A percentile compares a stretch with the other conserved stretches of the same genome.
phyloP scores from a whole-genome alignment of 2,888 invertebrate species.

The Omphaloscelis lunosa region DNA sequence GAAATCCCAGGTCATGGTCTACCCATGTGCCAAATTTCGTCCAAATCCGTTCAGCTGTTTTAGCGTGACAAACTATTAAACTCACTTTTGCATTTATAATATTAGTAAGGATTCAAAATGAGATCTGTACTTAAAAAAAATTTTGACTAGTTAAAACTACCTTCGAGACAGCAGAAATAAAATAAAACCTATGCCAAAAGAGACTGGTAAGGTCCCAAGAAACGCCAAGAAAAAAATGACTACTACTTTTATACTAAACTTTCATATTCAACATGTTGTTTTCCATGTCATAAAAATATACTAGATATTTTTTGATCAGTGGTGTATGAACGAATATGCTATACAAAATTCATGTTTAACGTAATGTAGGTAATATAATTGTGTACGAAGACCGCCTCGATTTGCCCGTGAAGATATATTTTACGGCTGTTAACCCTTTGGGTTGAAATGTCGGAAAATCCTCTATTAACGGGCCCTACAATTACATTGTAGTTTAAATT shows the following conservation, averaged over 20 bases:
- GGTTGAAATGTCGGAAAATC: constrained; percentile 52
- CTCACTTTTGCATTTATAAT: too few relatives aligned
- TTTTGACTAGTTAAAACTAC: too few relatives aligned
- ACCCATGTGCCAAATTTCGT: too few relatives aligned
- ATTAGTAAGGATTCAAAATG: not conserved
- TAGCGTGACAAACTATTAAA: too few relatives aligned
- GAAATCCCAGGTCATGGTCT: too few relatives aligned
- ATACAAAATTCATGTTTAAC: constrained; percentile 45
- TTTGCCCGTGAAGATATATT: constrained; percentile 49
- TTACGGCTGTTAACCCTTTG: constrained; percentile 44
- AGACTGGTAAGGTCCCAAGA: too few relatives aligned
- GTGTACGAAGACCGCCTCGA: constrained; percentile 29
- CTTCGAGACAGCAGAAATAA: not conserved
- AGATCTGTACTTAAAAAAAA: not conserved
- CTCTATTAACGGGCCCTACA: constrained; percentile 47
- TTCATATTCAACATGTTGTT: not conserved
- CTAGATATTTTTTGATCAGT: constrained; percentile 18
- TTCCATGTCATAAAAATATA: constrained; percentile 8
- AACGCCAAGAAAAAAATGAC: not conserved
- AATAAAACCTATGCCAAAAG: not conserved
- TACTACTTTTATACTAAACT: not conserved
- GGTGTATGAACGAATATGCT: constrained; percentile 17
- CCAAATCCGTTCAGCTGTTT: too few relatives aligned
- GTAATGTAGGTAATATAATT: constrained; percentile 42
- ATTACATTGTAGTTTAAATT: constrained; percentile 50